Evolutionary conservation across 2,113 vertebrate genomes (phyloP).

Genomic region (Trogon surrucura): DNA sequence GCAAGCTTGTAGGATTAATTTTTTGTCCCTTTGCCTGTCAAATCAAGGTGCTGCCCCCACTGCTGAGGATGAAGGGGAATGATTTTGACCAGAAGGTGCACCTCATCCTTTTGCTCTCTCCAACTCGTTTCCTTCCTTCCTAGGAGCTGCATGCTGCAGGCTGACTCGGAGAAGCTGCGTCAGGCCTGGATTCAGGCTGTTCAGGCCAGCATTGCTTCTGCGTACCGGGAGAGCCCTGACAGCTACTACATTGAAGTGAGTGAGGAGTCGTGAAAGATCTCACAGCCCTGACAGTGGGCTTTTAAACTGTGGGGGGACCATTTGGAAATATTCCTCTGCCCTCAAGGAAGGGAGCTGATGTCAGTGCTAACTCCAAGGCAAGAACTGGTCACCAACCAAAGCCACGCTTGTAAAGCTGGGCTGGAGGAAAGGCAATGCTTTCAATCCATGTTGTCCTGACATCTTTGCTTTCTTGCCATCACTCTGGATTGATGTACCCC

Average conservation of each 20-base stretch:
- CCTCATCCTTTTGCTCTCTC: neutral
- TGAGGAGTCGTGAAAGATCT: neutral
- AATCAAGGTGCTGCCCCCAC: neutral
- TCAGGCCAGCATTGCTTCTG: conserved; percentile 96
- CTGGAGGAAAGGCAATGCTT: neutral
- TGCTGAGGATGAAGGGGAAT: neutral
- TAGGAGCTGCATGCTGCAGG: conserved; percentile 99
- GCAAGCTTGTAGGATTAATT: neutral
- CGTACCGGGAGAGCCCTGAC: conserved; percentile 94
- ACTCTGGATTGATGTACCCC: neutral
- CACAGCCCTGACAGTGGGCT: neutral
- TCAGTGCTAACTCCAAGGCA: neutral
- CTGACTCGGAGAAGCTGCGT: conserved; percentile 93
- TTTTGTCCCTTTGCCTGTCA: neutral
- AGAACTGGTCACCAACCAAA: neutral
- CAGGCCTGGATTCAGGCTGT: conserved; percentile 96
- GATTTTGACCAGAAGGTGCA: neutral
- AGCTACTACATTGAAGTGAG: conserved; percentile 88
- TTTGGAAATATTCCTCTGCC: neutral
- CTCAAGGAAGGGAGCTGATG: neutral
- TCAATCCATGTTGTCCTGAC: neutral
- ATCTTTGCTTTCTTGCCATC: neutral
- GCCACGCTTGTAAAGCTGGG: neutral
- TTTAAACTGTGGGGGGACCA: neutral
- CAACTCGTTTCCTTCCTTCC: neutral